Base-by-base conservation (phyloP, 2,888 invertebrate genomes). In the Caenorhabditis panamensis region DNA sequence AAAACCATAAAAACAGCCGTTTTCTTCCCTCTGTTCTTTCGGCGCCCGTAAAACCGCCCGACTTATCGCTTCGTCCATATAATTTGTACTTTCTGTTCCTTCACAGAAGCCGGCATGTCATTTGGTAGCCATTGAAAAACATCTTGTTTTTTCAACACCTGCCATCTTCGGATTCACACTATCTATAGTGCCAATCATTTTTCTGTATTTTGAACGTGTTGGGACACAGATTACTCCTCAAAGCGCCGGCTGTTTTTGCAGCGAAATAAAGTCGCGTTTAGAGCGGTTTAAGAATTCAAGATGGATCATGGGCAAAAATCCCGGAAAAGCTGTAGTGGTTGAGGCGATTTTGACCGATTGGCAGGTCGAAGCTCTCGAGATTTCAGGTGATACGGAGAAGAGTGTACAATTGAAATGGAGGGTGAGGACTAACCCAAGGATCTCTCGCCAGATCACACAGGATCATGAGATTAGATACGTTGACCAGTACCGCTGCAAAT, bases 41-140 rank as follows among this genome's bases (percentile, higher is more conserved):
- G 66, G 54, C 59, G 18, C 49, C 59, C 56, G 51, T 59, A 68
- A 68, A 67, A 68, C 11, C 28, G 28, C 37, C 49, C 59, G 18
- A 68, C 44, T 49, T 47, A 58, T 68, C 56, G 28, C 18, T 22
- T 59, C 36, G 56, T 24, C 28, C 47, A 37, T 68, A 59, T 68
- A 59, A 68, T 58, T 59, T 68, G 58, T 36, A 56, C 47, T 68
- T 44, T 58, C 8, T 18, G 22, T 36, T 28, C 26, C 5, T 22
- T 26, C 26, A 22, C 18, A 31, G n/a, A 68, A 51, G 47, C 49
- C 59, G 68, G 51, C 58, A 68, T 68, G 59, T 22, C 54, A 54
- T 66, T 66, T 54, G 41, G 59, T 18, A 18, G 41, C 37, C 2
- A 24, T 28, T n/a, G 18, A 18, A 28, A 36, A 20, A 54, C 54